Evolutionary conservation across 2,113 vertebrate species (phyloP), one percentile per base, ranked within the genome.

Genomic region (Atractosteus spatula): DNA sequence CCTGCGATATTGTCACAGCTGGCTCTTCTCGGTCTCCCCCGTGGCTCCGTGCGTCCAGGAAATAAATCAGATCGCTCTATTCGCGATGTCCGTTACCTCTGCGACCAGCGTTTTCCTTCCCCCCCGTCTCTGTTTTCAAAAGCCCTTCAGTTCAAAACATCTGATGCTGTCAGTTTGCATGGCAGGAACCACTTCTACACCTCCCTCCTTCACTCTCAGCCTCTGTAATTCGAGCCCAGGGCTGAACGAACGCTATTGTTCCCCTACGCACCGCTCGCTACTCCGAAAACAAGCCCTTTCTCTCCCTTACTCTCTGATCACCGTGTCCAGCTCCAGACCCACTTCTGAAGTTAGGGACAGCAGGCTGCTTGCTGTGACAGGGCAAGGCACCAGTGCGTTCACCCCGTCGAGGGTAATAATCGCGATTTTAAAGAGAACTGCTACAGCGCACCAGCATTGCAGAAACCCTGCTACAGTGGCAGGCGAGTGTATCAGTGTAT

Each of bases 201-300:
- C 80, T 85, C 42, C 65, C 56, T 69, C 80, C 76, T 85, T 51
- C 47, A 7, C 47, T 51, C 47, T 51, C 66, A 61, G 82, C 81
- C 83, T 87, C 82, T 88, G 85, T 87, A 89, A 90, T 83, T 84
- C 77, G 89, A 90, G 84, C 85, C 86, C 86, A 74, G 78, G 63
- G 76, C 77, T 83, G 80, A 77, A 68, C 81, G 56, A 81, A 67
- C 82, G 74, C 81, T 51, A 51, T 76, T 74, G 74, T 73, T 79
- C 78, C 72, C 70, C 51, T 43, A 68, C 45, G 65, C 70, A 65
- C 62, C 62, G 65, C 51, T 11, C 70, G n/a, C 41, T 55, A 76
- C 69, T 71, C 51, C 29, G 47, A 51, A 51, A 71, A 67, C 10
- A 73, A 54, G 45, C 71, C 3, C 17, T 54, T 12, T 57, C 41